Conservation (phyloP, 2,113 vertebrate species). For the Pedionomus torquatus region DNA sequence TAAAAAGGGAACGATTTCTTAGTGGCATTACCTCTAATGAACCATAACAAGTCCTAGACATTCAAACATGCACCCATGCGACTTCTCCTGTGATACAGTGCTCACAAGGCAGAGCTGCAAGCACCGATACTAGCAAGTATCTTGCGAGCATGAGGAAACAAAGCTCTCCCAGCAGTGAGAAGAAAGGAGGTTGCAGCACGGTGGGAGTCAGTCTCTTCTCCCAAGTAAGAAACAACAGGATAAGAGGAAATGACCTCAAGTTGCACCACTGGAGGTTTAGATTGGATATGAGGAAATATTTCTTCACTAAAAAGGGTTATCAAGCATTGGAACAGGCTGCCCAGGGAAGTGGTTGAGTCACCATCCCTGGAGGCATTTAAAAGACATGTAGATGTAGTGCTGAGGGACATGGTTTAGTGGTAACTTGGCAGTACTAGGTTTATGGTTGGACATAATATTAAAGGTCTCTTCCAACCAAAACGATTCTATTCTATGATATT, state of each 20-base stretch:
- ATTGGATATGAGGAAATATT: background rate
- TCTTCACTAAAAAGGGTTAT: background rate
- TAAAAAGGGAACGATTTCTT: background rate
- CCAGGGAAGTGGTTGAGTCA: background rate
- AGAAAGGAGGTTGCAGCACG: background rate
- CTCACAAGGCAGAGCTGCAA: background rate
- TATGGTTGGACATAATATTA: background rate
- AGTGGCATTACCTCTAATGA: background rate
- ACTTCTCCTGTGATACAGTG: background rate
- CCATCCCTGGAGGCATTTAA: background rate
- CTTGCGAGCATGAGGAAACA: background rate
- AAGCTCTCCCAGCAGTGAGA: background rate
- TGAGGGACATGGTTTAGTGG: background rate
- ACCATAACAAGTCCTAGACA: background rate
- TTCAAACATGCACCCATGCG: background rate
- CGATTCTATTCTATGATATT: background rate
- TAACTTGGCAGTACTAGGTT: background rate
- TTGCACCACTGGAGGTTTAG: background rate
- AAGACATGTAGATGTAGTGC: background rate
- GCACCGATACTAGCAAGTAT: background rate
- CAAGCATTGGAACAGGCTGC: background rate
- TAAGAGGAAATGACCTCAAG: background rate
- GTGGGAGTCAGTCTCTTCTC: background rate
- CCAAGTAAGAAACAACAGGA: background rate
- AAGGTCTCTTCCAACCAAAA: background rate